A percentile compares a stretch with the other conserved stretches of the same genome.
Evolutionary conservation across 2,888 invertebrate genomes (phyloP).

Genomic region (Capitulum mitella): DNA sequence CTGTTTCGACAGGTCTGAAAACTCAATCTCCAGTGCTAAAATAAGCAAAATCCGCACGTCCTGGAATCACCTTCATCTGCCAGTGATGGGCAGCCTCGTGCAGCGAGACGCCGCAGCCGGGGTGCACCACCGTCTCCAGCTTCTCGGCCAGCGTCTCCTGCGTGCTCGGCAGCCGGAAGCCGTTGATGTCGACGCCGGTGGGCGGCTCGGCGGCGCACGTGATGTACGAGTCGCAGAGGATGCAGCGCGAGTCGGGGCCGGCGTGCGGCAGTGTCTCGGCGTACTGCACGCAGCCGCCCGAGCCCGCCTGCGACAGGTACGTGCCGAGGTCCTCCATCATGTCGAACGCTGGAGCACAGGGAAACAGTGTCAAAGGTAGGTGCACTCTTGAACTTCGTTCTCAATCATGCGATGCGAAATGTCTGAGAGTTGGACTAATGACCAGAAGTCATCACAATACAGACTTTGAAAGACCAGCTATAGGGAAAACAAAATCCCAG

Average conservation of each 20-base stretch:
- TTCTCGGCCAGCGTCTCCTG: slow-evolving; percentile 19
- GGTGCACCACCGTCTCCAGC: slow-evolving; percentile 6
- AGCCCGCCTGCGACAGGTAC: background rate
- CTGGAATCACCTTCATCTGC: slow-evolving; percentile 7
- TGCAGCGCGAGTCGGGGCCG: slow-evolving; percentile 12
- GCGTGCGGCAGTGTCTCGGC: background rate
- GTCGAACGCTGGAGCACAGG: background rate
- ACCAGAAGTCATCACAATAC: too few relatives aligned
- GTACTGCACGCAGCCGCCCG: background rate
- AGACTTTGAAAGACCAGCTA: too few relatives aligned
- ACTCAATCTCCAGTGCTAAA: too few relatives aligned
- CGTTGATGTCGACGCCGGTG: slow-evolving; percentile 11
- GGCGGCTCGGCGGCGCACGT: slow-evolving; percentile 1
- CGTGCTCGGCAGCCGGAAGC: slow-evolving; percentile 21
- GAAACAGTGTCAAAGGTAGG: too few relatives aligned
- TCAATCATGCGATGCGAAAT: too few relatives aligned
- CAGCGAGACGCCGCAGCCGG: background rate
- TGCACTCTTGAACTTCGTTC: too few relatives aligned
- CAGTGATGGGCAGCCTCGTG: background rate
- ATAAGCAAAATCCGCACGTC: background rate
- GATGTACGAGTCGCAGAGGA: slow-evolving; percentile 21
- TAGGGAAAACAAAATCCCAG: too few relatives aligned
- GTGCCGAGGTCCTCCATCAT: slow-evolving; percentile 1
- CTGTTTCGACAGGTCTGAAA: too few relatives aligned
- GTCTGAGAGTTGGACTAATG: too few relatives aligned